These are phyloP conservation scores for Atherinosoma microstoma DNA, from an alignment of 2,797 vertebrate species.

Conservation along the genomic window DNA sequence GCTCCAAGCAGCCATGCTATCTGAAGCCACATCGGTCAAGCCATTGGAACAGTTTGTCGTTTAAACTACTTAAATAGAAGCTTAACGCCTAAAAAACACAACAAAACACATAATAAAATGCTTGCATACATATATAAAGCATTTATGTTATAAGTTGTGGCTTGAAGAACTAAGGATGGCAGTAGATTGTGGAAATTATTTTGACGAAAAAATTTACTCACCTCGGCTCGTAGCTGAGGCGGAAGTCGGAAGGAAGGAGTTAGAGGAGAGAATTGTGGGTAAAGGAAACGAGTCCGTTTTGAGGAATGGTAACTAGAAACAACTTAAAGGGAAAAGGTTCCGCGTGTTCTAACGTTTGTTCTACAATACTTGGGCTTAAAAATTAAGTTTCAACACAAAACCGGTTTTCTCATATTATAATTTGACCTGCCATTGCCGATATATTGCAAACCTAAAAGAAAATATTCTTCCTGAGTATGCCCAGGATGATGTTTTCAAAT, in stretches of 20 bases:
- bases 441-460: neutral
- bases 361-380: too few relatives aligned
- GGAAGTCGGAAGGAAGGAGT: slow-evolving; percentile 80
- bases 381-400: too few relatives aligned
- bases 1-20: neutral
- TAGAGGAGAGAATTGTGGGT: slow-evolving; percentile 57
- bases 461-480: neutral
- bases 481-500: neutral
- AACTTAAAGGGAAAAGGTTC: slow-evolving; percentile 4
- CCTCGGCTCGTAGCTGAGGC: slow-evolving; percentile 65
- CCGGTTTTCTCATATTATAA: neutral
- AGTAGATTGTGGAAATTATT: slow-evolving; percentile 56
- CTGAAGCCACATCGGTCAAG: neutral
- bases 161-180: slow-evolving; percentile 52
- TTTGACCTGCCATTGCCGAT: neutral
- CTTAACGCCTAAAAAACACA: neutral
- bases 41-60: neutral
- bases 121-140: accelerated
- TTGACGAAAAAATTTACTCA: slow-evolving; percentile 53
- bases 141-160: accelerated
- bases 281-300: slow-evolving; percentile 66
- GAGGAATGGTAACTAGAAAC: slow-evolving; percentile 16
- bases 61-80: neutral
- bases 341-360: neutral
- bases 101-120: accelerated